These are phyloP conservation scores for Rhopalosiphum padi DNA, from an alignment of 1,140 invertebrate species.

Conservation along the genomic window DNA sequence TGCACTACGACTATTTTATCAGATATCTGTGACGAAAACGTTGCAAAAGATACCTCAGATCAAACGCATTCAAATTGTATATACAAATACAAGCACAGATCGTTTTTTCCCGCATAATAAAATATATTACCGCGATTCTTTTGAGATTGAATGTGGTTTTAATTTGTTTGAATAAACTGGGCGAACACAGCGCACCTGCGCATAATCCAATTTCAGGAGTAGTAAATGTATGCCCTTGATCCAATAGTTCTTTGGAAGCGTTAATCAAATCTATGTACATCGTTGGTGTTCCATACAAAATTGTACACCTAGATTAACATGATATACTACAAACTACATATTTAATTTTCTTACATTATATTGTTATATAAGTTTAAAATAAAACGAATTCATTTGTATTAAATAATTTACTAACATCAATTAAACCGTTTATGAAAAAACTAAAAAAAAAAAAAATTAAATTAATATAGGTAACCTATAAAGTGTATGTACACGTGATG, in stretches of 20 bases:
- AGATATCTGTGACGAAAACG: not conserved
- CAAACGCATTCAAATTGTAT: not conserved
- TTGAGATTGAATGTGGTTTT: constrained; percentile 63
- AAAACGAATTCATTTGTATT: not conserved
- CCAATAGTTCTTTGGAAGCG: constrained; percentile 44
- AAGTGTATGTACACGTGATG: no score
- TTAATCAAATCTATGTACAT: constrained; percentile 88
- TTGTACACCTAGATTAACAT: constrained; percentile 70
- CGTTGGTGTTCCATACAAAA: constrained; percentile 91
- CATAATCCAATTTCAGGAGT: constrained; percentile 69
- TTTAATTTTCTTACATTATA: not conserved
- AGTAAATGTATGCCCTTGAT: not conserved
- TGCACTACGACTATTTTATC: not conserved
- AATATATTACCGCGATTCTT: constrained; percentile 59
- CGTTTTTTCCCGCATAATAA: not conserved
- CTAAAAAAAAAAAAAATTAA: not conserved
- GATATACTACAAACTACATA: not conserved
- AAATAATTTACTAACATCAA: not conserved
- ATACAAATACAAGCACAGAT: not conserved
- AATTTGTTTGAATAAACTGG: constrained; percentile 74
- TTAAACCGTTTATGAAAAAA: not conserved
- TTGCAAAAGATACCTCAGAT: not conserved
- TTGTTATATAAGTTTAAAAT: not conserved
- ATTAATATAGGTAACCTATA: not conserved
- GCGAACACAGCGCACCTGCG: constrained; percentile 79